Conservation (phyloP, 2,113 vertebrate species). For the Lepidothrix coronata region DNA sequence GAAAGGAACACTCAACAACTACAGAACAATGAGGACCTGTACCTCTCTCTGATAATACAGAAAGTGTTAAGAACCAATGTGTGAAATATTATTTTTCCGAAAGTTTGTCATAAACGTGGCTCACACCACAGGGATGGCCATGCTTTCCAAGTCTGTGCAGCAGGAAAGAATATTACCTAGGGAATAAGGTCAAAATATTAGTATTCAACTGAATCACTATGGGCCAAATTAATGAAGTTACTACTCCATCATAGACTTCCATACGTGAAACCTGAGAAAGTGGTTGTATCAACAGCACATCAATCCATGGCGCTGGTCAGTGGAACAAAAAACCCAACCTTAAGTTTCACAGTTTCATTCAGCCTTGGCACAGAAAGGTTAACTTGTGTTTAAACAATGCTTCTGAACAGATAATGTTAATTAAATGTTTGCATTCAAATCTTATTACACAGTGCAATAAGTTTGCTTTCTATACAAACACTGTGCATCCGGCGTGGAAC, state of each 20-base stretch:
- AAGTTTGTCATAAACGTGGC: conserved; percentile 35
- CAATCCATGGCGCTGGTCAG: conserved; percentile 23
- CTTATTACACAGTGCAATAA: conserved; percentile 5
- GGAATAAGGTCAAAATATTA: conserved; percentile 52
- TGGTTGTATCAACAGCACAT: conserved; percentile 47
- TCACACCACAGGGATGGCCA: not conserved
- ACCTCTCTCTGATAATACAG: not conserved
- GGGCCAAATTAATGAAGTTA: conserved; percentile 54
- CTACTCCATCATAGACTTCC: conserved; percentile 11
- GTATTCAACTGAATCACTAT: not conserved
- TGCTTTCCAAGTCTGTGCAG: not conserved
- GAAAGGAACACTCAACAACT: not conserved
- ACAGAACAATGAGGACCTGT: not conserved
- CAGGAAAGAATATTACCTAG: conserved; percentile 27
- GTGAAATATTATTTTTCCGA: conserved; percentile 9
- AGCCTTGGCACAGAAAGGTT: conserved; percentile 31
- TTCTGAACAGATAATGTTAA: conserved; percentile 36
- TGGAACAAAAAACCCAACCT: not conserved
- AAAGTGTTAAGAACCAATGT: not conserved
- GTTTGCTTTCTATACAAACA: conserved; percentile 39
- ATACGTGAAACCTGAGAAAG: conserved; percentile 36
- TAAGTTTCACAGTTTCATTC: not conserved
- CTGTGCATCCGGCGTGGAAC: rapidly evolving
- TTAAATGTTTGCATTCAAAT: conserved; percentile 54
- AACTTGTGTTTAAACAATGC: conserved; percentile 9